Base-by-base conservation (phyloP, 2,888 invertebrate species). In the Fragum fragum region DNA sequence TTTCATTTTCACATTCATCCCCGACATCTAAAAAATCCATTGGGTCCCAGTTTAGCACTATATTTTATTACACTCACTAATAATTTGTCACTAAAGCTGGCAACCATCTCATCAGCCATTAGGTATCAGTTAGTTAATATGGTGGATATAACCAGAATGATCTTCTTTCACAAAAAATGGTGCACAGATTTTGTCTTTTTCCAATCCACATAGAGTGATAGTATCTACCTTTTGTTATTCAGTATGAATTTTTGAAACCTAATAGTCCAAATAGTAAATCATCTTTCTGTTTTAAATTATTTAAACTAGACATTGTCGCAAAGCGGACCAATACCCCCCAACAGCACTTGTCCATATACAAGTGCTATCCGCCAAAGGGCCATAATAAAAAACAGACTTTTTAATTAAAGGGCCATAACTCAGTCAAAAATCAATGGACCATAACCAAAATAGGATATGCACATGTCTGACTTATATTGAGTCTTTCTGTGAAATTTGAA, bases 1-100 rank as follows among this genome's bases (percentile, higher is more conserved):
- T 72, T 55, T 71, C 68, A 36, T 59, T 32, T 73, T 85, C 85
- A 55, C 86, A 85, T 71, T 87, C 89, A 70, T 89, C 90, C 57
- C 87, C 90, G 78, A 85, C 88, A 75, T 90, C 88, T 77, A 90
- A 88, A 87, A 90, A 90, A 90, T 90, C 90, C 90, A 89, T 89
- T 81, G 83, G 87, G 83, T 69, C 59, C 57, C 72, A 63, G n/a
- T 79, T 23, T 66, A 42, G 18, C 66, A 66, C 66, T 42, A n/a
- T 18, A 21, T 66, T 23, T 42, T 1, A 16, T 66, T 18, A 66
- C 36, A 36, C 1, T 39, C 66, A 42, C 66, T 42, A 39, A 23
- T 36, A 66, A 39, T 14, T 42, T 21, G 66, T 66, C 66, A 66
- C 66, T 66, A 16, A 42, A 18, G 42, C 42, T 23, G 66, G 66